Percentiles rank a stretch among this genome's conserved stretches.
These are phyloP conservation scores for Tachina grossa DNA, from an alignment of 2,888 invertebrate species.

Conservation along the genomic window DNA sequence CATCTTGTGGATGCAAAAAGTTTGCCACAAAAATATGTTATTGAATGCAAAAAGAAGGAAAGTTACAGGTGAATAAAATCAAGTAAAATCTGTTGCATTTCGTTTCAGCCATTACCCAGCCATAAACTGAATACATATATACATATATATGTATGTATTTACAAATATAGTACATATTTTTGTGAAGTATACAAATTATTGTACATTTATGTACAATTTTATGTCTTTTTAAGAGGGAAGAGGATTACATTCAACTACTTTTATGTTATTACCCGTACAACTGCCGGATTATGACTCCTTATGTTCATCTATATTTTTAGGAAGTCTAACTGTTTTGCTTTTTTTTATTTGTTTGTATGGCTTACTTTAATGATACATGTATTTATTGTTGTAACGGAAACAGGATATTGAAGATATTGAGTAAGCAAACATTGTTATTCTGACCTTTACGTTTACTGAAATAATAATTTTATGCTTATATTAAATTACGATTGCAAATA, in stretches of 20 bases:
- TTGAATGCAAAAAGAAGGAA: background rate
- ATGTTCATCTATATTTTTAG: conserved; percentile 1
- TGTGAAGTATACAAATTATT: background rate
- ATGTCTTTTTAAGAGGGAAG: background rate
- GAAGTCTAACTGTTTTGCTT: conserved; percentile 9
- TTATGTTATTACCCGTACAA: conserved; percentile 32
- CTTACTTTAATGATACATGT: conserved; percentile 22
- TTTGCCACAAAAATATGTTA: conserved; percentile 3
- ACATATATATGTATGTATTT: background rate
- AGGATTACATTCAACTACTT: conserved; percentile 29
- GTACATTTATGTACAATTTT: background rate
- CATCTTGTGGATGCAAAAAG: conserved; percentile 42
- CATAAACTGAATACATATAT: background rate
- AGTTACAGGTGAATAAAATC: conserved; percentile 38
- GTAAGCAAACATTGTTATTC: conserved; percentile 54
- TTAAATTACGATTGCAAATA: conserved; percentile 45
- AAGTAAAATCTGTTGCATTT: conserved; percentile 67
- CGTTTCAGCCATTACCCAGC: background rate
- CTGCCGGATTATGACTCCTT: conserved; percentile 58
- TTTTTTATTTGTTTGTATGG: conserved; percentile 20
- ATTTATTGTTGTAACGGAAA: conserved; percentile 56
- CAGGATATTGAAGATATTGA: conserved; percentile 66
- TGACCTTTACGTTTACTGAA: conserved; percentile 46
- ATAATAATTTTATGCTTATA: conserved; percentile 39
- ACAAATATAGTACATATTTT: too few relatives aligned